Conservation (phyloP, 1,140 invertebrate species). For the Charaxes varanes region DNA sequence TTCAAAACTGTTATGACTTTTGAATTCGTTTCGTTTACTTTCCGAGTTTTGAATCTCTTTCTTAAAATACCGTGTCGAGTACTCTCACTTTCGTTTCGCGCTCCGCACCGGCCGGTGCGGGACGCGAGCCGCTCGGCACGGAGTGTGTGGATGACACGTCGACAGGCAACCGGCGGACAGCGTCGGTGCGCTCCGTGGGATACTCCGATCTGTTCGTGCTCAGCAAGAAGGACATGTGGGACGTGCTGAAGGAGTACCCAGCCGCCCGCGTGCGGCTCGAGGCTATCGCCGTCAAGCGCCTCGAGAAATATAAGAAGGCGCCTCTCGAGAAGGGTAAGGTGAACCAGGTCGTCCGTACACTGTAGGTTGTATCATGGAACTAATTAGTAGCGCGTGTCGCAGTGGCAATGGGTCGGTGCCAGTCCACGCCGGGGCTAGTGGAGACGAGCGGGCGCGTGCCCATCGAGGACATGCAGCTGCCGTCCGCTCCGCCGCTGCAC, state of each 20-base stretch:
- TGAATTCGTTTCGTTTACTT: conserved; percentile 23
- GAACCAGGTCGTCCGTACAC: too few relatives aligned
- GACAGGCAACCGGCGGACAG: conserved; percentile 95
- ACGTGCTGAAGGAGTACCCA: conserved; percentile 98
- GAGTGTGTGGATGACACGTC: conserved; percentile 72
- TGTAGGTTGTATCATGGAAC: neutral
- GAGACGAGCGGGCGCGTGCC: conserved; percentile 92
- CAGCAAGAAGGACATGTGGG: conserved; percentile 99
- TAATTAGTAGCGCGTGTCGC: conserved; percentile 26
- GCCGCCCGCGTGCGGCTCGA: conserved; percentile 96
- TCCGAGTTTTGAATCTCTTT: conserved; percentile 9
- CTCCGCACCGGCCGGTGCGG: conserved; percentile 20
- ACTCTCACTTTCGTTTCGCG: too few relatives aligned
- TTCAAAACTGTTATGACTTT: conserved; percentile 38
- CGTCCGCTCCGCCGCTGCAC: conserved; percentile 68
- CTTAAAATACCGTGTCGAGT: too few relatives aligned
- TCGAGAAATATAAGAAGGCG: conserved; percentile 96
- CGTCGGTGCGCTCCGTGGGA: conserved; percentile 96
- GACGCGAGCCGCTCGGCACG: conserved; percentile 60
- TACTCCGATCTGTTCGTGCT: conserved; percentile 99
- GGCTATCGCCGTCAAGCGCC: conserved; percentile 96
- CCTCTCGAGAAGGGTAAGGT: conserved; percentile 92
- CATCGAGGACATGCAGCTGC: conserved; percentile 91
- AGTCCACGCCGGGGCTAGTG: conserved; percentile 95
- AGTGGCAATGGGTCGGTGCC: conserved; percentile 95